Percentiles rank a stretch among this genome's conserved stretches.
phyloP scores from a whole-genome alignment of 2,797 vertebrate genomes.

The Tinamus major region DNA sequence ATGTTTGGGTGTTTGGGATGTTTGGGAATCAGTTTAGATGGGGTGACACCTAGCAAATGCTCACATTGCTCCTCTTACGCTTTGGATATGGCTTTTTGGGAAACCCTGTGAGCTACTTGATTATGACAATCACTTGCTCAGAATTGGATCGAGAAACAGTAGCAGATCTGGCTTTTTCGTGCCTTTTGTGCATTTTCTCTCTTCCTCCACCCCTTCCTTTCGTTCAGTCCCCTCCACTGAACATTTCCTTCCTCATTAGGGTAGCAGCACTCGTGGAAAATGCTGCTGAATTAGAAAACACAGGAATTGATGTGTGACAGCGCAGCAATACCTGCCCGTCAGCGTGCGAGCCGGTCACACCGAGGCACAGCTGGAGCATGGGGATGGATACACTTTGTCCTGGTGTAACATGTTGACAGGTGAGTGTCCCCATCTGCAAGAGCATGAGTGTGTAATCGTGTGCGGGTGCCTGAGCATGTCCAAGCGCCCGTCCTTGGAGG shows the following conservation, averaged over 20 bases:
- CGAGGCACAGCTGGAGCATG: neutral
- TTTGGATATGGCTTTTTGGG: fast-evolving
- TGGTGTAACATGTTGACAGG: neutral
- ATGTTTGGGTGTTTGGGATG: neutral
- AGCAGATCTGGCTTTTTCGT: fast-evolving
- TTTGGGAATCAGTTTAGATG: neutral
- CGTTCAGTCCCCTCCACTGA: neutral
- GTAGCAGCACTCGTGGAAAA: neutral
- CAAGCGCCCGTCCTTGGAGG: neutral
- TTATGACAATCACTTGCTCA: fast-evolving
- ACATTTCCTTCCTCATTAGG: neutral
- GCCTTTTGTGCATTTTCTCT: neutral
- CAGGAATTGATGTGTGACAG: fast-evolving
- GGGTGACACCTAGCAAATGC: neutral
- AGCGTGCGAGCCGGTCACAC: fast-evolving
- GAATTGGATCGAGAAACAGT: fast-evolving
- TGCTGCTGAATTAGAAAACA: neutral
- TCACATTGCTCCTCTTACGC: neutral
- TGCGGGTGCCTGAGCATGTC: neutral
- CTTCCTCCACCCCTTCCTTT: neutral
- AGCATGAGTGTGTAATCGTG: fast-evolving
- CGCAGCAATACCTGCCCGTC: fast-evolving
- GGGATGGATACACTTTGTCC: fast-evolving
- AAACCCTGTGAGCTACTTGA: neutral
- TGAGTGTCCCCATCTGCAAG: fast-evolving